Base-by-base conservation (phyloP, 2,113 vertebrate species). In the Lophotis ruficrista region DNA sequence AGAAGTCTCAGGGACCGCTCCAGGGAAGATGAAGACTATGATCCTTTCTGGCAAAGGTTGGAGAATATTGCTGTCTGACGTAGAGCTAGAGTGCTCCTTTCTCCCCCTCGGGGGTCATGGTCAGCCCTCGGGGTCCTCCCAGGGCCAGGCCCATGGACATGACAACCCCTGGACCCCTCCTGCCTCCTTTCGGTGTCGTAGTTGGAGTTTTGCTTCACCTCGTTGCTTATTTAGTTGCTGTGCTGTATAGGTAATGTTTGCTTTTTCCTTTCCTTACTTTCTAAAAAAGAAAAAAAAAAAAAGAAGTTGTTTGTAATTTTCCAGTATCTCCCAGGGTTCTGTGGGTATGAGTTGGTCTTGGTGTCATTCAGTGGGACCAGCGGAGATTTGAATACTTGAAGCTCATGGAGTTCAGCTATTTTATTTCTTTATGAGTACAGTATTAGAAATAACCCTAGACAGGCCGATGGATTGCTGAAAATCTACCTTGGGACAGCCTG, bases 11-110 rank as follows among this genome's bases (percentile, higher is more conserved):
- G 94, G 79, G 96, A 93, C 12, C 73, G 53, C 87, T 91, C 93
- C 71, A 91, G 98, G 54, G 97, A 93, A 96, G 98, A 98, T 66
- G 98, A 99, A 96, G 99, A 99, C 61, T 98, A 98, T 72, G 99
- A 99, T 96, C 99, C 99, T 95, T 99, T 99, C 98, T 99, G 99
- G 99, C 98, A 98, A 98, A 99, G 99, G 99, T 99, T 98, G 98
- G 98, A 98, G 86, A 88, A 94, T 79, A 47, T 95, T 96, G 95
- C 94, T 97, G 91, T 97, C 95, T 98, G 96, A 98, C 71, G 91
- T 98, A 97, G 97, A 96, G 90, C 90, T 98, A 97, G 97, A 97
- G 86, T 2, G 31, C 96, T 96, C 78, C 83, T 96, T 89, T 87
- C 38, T 91, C 41, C 82, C 79, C 81, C 50, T 83, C 84, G 83